These are phyloP conservation scores for Zaprionus inermis DNA, from an alignment of 1,140 invertebrate genomes.

Conservation along the genomic window DNA sequence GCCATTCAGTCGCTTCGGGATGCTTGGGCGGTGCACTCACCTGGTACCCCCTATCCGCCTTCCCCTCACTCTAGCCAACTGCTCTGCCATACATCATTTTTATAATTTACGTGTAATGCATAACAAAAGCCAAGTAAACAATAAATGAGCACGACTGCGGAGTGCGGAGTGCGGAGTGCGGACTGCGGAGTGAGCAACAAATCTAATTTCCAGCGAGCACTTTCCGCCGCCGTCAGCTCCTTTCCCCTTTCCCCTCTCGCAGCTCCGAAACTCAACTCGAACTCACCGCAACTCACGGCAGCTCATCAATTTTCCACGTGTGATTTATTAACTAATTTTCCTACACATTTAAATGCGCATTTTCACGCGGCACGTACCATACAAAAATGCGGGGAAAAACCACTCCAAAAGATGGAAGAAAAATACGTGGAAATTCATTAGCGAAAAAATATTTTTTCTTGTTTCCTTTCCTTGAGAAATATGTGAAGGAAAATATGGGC, in stretches of 20 bases:
- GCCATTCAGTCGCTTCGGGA: conserved; percentile 42
- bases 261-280: neutral
- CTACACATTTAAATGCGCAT: conserved; percentile 77
- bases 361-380: conserved; percentile 63
- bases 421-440: conserved; percentile 75
- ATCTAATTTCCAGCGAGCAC: conserved; percentile 52
- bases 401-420: conserved; percentile 13
- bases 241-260: neutral
- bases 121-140: conserved; percentile 64
- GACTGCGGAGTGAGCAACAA: conserved; percentile 12
- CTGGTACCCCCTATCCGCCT: neutral
- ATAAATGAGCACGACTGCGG: conserved; percentile 54
- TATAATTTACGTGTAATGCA: conserved; percentile 64
- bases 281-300: conserved; percentile 54
- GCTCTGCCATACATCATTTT: conserved; percentile 48
- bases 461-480: conserved; percentile 61
- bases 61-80: neutral
- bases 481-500: conserved; percentile 56
- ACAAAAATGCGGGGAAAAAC: neutral
- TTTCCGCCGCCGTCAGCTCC: too few relatives aligned
- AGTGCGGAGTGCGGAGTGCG: neutral
- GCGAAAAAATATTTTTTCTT: conserved; percentile 58
- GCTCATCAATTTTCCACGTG: conserved; percentile 80
- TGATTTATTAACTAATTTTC: conserved; percentile 83
- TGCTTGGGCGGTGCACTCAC: conserved; percentile 23